These are phyloP conservation scores for Calephelis nemesis DNA, from an alignment of 1,140 invertebrate species.

Conservation along the genomic window DNA sequence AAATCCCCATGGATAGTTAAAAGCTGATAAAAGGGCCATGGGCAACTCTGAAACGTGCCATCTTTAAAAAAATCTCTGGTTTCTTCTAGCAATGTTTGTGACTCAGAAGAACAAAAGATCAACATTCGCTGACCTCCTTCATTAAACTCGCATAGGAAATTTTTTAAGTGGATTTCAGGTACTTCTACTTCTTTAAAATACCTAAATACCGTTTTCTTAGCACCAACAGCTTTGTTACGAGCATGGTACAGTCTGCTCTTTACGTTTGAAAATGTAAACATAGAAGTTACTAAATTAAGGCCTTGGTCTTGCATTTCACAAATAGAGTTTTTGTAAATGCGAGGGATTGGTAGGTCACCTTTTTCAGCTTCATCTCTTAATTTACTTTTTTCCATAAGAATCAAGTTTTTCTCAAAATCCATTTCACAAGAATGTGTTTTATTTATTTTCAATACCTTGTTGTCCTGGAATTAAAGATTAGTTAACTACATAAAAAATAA, in stretches of 20 bases:
- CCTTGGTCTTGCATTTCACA: too few species aligned
- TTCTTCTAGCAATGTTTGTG: slow-evolving; percentile 2
- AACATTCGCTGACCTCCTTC: background rate
- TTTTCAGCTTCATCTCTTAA: too few species aligned
- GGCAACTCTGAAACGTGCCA: background rate
- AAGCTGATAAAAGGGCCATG: background rate
- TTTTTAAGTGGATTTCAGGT: background rate
- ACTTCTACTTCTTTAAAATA: background rate
- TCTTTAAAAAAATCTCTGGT: background rate
- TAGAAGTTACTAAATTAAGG: background rate
- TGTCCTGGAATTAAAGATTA: background rate
- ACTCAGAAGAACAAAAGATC: background rate
- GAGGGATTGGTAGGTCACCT: too few species aligned
- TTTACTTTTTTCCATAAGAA: too few species aligned
- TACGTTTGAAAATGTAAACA: background rate
- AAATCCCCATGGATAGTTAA: too few species aligned
- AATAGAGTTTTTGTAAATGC: too few species aligned
- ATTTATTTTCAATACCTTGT: slow-evolving; percentile 1
- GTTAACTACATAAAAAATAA: too few species aligned
- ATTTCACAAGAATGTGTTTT: background rate
- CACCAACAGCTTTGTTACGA: slow-evolving; percentile 1
- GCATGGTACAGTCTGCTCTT: background rate
- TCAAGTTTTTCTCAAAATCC: too few species aligned
- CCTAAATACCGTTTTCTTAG: slow-evolving; percentile 2
- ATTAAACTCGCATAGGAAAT: background rate